These are phyloP conservation scores for Polypedilum pembai DNA, from an alignment of 1,140 invertebrate species.

Conservation along the genomic window DNA sequence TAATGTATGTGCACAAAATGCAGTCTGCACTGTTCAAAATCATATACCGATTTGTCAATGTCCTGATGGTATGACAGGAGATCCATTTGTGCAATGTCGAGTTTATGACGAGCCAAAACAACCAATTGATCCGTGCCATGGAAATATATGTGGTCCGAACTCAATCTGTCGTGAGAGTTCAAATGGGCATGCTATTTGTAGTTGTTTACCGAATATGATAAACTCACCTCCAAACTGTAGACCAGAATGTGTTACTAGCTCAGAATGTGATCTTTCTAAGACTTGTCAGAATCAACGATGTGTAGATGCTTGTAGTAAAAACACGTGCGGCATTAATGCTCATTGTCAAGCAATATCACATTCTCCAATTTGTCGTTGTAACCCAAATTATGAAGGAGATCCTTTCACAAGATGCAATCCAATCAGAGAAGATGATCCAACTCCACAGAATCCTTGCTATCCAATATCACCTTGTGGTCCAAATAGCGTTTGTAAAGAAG, in stretches of 20 bases:
- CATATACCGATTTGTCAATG: slow-evolving; percentile 47
- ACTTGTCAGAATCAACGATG: slow-evolving; percentile 54
- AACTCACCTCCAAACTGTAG: slow-evolving; percentile 53
- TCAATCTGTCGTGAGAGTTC: slow-evolving; percentile 44
- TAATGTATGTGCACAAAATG: slow-evolving; percentile 65
- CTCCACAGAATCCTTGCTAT: slow-evolving; percentile 49
- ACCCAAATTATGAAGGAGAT: slow-evolving; percentile 66
- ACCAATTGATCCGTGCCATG: slow-evolving; percentile 46
- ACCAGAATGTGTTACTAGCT: slow-evolving; percentile 53
- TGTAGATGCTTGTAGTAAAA: slow-evolving; percentile 49
- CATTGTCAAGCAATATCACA: slow-evolving; percentile 74
- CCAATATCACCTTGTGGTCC: slow-evolving; percentile 67
- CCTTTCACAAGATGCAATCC: slow-evolving; percentile 64
- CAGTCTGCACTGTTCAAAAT: slow-evolving; percentile 69
- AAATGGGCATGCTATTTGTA: slow-evolving; percentile 44
- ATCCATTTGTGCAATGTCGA: slow-evolving; percentile 71
- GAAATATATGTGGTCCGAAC: slow-evolving; percentile 54
- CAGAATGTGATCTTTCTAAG: slow-evolving; percentile 48
- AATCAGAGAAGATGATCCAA: slow-evolving; percentile 33
- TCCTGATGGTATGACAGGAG: slow-evolving; percentile 39
- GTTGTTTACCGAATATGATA: slow-evolving; percentile 47
- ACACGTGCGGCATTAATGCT: slow-evolving; percentile 59
- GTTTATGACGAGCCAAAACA: slow-evolving; percentile 44
- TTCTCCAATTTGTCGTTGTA: slow-evolving; percentile 74
- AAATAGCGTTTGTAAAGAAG: slow-evolving; percentile 59